Evolutionary conservation across 2,888 invertebrate species (phyloP).

Genomic region (Mimachlamys varia): DNA sequence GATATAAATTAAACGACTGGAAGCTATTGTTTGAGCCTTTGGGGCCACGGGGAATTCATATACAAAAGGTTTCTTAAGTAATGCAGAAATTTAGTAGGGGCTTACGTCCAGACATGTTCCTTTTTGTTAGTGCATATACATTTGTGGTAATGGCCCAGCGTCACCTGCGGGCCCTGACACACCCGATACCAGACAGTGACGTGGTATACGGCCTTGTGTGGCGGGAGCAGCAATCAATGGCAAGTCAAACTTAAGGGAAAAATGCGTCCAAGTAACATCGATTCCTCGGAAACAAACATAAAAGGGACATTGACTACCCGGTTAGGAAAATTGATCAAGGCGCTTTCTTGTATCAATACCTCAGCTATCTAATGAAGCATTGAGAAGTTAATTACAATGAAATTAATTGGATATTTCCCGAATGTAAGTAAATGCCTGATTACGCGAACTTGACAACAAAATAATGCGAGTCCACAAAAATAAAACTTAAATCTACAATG

Average conservation of each 20-base stretch:
- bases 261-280: not conserved
- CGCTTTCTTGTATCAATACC: not conserved
- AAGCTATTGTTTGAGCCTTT: too few species aligned
- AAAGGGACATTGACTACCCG: not conserved
- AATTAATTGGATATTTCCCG: too few species aligned
- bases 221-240: not conserved
- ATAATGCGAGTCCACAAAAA: too few species aligned
- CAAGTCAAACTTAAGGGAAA: not conserved
- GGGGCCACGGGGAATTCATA: too few species aligned
- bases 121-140: not conserved
- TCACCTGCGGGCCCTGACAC: not conserved
- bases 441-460: too few species aligned
- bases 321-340: not conserved
- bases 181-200: not conserved
- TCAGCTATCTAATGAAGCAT: not conserved
- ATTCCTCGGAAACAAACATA: not conserved
- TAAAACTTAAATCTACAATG: too few species aligned
- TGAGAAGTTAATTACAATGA: too few species aligned
- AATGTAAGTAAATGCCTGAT: too few species aligned
- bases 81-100: too few species aligned
- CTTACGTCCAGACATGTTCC: too few species aligned
- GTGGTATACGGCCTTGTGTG: not conserved
- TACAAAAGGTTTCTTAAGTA: too few species aligned
- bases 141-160: not conserved
- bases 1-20: too few species aligned